Base-by-base conservation (phyloP, 2,797 vertebrate genomes). In the Pseudopleuronectes americanus region DNA sequence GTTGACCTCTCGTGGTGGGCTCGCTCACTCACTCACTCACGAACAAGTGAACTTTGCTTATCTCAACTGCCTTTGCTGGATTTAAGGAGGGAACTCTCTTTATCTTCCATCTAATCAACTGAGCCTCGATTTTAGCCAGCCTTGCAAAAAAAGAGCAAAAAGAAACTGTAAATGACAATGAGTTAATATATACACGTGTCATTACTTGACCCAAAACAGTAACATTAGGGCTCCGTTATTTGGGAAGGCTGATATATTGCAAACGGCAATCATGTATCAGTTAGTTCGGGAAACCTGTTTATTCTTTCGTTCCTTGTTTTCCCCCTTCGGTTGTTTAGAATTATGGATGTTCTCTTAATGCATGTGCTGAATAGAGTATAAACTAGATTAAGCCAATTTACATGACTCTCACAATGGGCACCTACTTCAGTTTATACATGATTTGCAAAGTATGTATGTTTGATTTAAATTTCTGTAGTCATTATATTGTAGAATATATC, bases 251-350 rank as follows among this genome's bases (percentile, higher is more conserved):
- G 89, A 91, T 90, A 64, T 92, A 89, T 90, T 94, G 93, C 94
- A 94, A 90, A 94, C 88, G 94, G 93, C 95, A 95, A 95, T 95
- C 93, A 94, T 73, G 77, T 88, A 88, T 90, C 87, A 86, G 81
- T 91, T 91, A 78, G 85, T 77, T 85, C 77, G 78, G 72, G 81
- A 71, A 88, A 80, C 73, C 60, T 74, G 77, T 84, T 84, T 68
- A 58, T 76, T 87, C 41, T 89, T 85, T 83, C 28, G 36, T 81
- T 83, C 43, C 12, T 43, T 88, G 56, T 84, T 77, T 76, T 66
- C 47, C 71, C 81, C 52, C 51, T 84, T 90, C 71, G 68, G 67
- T 88, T 82, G 70, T 84, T 87, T 87, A 87, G 82, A 84, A 79
- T 84, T 87, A 79, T 76, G 70, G 70, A 84, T 83, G 67, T 87